Evolutionary conservation across 2,113 vertebrate genomes (phyloP).

Genomic region (Struthidea cinerea): DNA sequence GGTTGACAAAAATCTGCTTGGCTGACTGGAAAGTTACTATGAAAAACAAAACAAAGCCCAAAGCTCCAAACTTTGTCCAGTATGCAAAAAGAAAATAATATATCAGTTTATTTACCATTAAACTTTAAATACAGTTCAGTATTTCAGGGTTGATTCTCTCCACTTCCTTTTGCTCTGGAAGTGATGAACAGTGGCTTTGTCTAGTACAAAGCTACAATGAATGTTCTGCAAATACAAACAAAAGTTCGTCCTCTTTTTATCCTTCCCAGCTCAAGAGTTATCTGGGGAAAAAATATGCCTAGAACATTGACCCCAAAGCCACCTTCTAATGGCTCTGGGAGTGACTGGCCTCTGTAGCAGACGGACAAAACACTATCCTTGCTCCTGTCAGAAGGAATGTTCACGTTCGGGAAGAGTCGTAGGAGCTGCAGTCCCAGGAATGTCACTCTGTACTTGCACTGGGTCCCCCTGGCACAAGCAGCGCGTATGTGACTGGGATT

Average conservation of each 20-base stretch:
- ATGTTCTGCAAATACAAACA: not conserved
- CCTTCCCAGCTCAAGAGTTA: not conserved
- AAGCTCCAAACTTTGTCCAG: not conserved
- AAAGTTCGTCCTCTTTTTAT: not conserved
- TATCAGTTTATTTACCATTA: not conserved
- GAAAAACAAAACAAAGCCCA: not conserved
- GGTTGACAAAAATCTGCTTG: not conserved
- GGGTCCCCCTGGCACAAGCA: not conserved
- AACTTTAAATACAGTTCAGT: not conserved
- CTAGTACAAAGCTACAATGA: not conserved
- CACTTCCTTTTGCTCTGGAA: not conserved
- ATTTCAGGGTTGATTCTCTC: not conserved
- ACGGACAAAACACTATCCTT: fast-evolving
- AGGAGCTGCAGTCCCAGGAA: not conserved
- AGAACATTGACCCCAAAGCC: not conserved
- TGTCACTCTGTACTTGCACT: not conserved
- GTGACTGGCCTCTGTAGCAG: no score
- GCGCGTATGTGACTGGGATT: fast-evolving
- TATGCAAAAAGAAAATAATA: not conserved
- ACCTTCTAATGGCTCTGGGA: not conserved
- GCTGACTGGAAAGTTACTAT: not conserved
- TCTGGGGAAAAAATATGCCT: not conserved
- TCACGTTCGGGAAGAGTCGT: fast-evolving
- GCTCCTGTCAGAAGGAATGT: not conserved
- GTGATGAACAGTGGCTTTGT: not conserved